Base-by-base conservation (phyloP, 2,888 invertebrate genomes). In the Actias luna region DNA sequence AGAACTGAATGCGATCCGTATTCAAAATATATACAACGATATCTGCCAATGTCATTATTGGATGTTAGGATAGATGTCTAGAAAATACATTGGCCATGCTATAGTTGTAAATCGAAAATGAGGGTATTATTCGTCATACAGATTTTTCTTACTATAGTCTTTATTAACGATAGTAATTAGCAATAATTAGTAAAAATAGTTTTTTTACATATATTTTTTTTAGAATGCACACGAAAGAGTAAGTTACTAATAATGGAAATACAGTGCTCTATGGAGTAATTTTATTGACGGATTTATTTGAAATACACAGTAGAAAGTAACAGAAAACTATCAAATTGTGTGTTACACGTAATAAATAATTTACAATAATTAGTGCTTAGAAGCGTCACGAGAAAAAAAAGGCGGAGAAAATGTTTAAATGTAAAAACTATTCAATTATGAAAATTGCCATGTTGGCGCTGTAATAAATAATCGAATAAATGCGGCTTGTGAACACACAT, bases 31-130 rank as follows among this genome's bases (percentile, higher is more conserved):
- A 16, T 2, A 39, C 22, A 50, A 25, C 46, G 46, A 18, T 25
- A 50, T 50, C 46, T 50, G 46, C 46, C 46, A 25, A 50, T 22
- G 46, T 50, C 25, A 50, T 50, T 50, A 50, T 50, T 50, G 12
- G 25, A 50, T 50, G 46, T 2, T 25, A 12, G 12, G 22, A n/a
- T 16, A 22, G 25, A 50, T 10, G 0, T 50, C 22, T 25, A 18
- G 8, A 7, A 22, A 18, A 8, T 7, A 22, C 4, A 1, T 42
- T 18, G 1, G n/a, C 2, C 5, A 16, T 18, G n/a, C 18, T 18
- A 8, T 18, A 42, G 18, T 42, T 18, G n/a, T 18, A 18, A 42
- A 42, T 18, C 18, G 42, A 1, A 42, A 5, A 18, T 42, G 18
- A 42, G 5, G 2, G n/a, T 7, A 7, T 7, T 18, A 18, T 42